phyloP scores from a whole-genome alignment of 2,888 invertebrate species.

The Volucella inanis region DNA sequence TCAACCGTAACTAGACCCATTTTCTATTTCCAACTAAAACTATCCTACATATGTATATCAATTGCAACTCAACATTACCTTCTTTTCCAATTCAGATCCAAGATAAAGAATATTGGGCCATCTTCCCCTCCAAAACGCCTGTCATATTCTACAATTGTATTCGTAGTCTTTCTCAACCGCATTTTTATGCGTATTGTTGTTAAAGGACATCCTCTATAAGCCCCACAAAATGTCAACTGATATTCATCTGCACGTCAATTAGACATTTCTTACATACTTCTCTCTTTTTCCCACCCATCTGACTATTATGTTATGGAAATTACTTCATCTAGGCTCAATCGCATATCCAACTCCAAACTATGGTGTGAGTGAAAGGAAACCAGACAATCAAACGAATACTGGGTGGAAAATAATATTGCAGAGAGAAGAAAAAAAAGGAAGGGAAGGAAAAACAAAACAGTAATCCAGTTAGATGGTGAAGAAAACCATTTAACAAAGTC shows the following conservation, averaged over 20 bases:
- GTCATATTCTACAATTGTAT: no score
- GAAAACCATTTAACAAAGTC: conserved; percentile 62
- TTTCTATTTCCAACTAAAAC: no score
- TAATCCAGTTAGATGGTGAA: conserved; percentile 65
- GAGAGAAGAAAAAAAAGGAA: conserved; percentile 27
- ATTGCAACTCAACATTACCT: no score
- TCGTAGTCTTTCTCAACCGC: no score
- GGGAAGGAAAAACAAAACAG: conserved; percentile 12
- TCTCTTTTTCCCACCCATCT: conserved; percentile 16
- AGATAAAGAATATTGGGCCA: no score
- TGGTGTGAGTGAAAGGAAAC: neutral
- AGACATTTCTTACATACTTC: conserved; percentile 32
- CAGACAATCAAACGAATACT: neutral
- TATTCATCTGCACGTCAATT: conserved; percentile 38
- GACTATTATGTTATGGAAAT: conserved; percentile 47
- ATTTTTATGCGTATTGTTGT: no score
- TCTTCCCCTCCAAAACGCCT: no score
- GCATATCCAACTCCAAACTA: neutral
- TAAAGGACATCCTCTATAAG: neutral
- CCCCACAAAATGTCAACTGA: conserved; percentile 26
- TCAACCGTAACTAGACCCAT: no score
- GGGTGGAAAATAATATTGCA: conserved; percentile 3
- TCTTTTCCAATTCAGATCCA: no score
- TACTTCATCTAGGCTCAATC: conserved; percentile 33
- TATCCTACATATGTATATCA: no score